Conservation (phyloP, 1,140 invertebrate genomes). For the Trichogramma pretiosum region DNA sequence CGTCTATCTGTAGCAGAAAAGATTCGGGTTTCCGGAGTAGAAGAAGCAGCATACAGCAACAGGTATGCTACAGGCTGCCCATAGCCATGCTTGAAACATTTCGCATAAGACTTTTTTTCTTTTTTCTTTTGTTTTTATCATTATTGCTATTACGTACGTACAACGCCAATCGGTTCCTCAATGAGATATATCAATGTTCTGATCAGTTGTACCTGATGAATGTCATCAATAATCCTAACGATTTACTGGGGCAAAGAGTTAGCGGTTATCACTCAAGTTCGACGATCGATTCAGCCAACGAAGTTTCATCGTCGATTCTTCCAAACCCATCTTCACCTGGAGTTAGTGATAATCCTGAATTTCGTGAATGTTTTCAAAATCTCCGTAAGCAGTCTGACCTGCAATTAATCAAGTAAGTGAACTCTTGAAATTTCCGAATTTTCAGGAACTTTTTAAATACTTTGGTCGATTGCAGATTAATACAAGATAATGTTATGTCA, state of each 20-base stretch:
- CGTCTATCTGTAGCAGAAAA: slow-evolving; percentile 72
- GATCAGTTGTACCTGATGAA: slow-evolving; percentile 56
- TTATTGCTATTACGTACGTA: background rate
- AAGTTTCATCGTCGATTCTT: slow-evolving; percentile 38
- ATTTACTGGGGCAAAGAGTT: slow-evolving; percentile 67
- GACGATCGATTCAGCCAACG: slow-evolving; percentile 48
- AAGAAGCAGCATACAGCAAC: slow-evolving; percentile 74
- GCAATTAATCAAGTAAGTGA: slow-evolving; percentile 61
- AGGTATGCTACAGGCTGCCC: slow-evolving; percentile 57
- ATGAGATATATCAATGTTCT: slow-evolving; percentile 13
- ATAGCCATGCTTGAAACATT: background rate
- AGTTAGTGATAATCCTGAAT: slow-evolving; percentile 48
- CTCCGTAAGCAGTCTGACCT: slow-evolving; percentile 79
- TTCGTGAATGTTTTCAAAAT: slow-evolving; percentile 63
- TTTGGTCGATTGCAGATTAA: slow-evolving; percentile 43
- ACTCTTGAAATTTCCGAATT: background rate
- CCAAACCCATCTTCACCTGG: slow-evolving; percentile 41
- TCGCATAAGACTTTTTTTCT: slow-evolving; percentile 6
- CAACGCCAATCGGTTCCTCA: slow-evolving; percentile 5
- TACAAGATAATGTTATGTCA: slow-evolving; percentile 71
- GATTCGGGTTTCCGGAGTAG: slow-evolving; percentile 78
- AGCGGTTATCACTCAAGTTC: slow-evolving; percentile 78
- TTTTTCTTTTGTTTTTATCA: slow-evolving; percentile 1
- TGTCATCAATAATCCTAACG: slow-evolving; percentile 63
- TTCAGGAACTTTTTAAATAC: background rate